phyloP scores from a whole-genome alignment of 2,113 vertebrate species.

The Madoqua kirkii region DNA sequence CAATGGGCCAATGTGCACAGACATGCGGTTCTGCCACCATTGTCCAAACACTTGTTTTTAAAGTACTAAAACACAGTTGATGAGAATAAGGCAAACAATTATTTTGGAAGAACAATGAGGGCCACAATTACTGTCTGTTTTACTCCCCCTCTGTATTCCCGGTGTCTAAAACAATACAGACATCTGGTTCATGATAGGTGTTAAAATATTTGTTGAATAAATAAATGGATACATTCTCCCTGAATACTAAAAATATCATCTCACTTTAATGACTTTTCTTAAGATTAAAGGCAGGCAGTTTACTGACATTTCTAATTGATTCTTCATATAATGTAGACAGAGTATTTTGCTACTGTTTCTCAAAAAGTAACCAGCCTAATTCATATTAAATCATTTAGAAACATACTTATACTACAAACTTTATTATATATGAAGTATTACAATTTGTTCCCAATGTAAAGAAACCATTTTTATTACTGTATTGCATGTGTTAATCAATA shows the following conservation, averaged over 20 bases:
- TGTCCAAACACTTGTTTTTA: background rate
- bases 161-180: background rate
- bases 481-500: background rate
- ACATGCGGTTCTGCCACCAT: background rate
- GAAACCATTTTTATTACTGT: background rate
- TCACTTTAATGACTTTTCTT: background rate
- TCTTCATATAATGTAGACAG: background rate
- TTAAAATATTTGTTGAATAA: background rate
- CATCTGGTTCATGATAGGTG: background rate
- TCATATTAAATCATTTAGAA: conserved; percentile 22
- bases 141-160: background rate
- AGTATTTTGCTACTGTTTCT: conserved; percentile 10
- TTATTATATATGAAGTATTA: background rate
- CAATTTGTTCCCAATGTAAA: conserved; percentile 7
- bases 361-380: background rate
- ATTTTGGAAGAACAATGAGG: background rate
- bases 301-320: background rate
- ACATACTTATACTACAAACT: background rate
- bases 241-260: background rate
- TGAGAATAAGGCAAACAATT: background rate
- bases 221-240: background rate
- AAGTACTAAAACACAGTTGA: background rate
- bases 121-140: background rate
- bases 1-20: background rate
- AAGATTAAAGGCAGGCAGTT: background rate